Evolutionary conservation across 2,888 invertebrate genomes (phyloP).

Genomic region (Leptogaster cylindrica): DNA sequence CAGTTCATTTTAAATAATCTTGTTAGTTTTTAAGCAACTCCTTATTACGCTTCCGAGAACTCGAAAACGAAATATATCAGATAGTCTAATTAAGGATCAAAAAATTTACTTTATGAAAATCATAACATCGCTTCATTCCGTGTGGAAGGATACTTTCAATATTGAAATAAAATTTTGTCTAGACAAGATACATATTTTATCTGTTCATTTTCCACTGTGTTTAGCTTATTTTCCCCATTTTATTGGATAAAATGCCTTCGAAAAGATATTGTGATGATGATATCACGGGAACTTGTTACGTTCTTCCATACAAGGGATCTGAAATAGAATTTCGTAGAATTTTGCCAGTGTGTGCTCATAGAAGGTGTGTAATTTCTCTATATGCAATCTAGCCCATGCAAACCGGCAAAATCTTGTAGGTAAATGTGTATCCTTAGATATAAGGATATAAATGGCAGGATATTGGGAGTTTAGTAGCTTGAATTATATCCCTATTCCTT

Average conservation of each 20-base stretch:
- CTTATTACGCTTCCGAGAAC: no score
- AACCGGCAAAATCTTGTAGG: slow-evolving; percentile 13
- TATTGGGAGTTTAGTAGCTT: slow-evolving; percentile 40
- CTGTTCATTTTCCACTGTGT: slow-evolving; percentile 37
- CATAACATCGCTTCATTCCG: no score
- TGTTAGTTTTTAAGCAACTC: no score
- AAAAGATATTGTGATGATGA: slow-evolving; percentile 40
- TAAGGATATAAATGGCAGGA: slow-evolving; percentile 40
- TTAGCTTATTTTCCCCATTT: slow-evolving; percentile 40
- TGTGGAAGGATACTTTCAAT: slow-evolving; percentile 4
- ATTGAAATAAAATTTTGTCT: slow-evolving; percentile 36
- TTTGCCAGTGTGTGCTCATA: slow-evolving; percentile 5
- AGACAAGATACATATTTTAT: slow-evolving; percentile 39
- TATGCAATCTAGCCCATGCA: not conserved
- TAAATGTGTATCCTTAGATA: slow-evolving; percentile 23
- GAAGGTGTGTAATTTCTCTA: slow-evolving; percentile 33
- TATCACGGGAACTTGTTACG: slow-evolving; percentile 40
- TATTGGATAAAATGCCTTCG: slow-evolving; percentile 39
- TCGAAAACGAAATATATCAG: no score
- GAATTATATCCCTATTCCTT: slow-evolving; percentile 40
- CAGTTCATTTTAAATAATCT: no score
- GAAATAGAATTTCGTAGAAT: slow-evolving; percentile 9
- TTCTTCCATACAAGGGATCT: slow-evolving; percentile 14
- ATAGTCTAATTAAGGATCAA: no score
- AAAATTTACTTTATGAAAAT: no score